Evolutionary conservation across 2,797 vertebrate genomes (phyloP).

Genomic region (Rhyacichthys aspro): DNA sequence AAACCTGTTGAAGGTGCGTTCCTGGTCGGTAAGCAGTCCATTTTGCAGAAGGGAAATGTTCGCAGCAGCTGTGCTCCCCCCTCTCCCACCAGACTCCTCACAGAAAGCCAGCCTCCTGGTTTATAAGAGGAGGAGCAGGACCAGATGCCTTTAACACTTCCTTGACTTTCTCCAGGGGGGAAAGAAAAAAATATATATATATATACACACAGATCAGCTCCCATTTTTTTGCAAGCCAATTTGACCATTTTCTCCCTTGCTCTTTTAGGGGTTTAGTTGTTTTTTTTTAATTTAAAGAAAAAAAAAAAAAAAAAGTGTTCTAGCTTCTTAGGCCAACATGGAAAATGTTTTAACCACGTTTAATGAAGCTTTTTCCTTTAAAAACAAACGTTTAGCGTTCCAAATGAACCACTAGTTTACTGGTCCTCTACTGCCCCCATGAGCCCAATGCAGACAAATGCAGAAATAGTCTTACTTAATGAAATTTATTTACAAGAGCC

Average conservation of each 20-base stretch:
- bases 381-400: too few species aligned
- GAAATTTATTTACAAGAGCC: constrained; percentile 77
- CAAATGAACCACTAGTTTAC: too few species aligned
- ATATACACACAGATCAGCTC: too few species aligned
- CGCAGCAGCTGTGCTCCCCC: constrained; percentile 42
- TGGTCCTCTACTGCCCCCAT: constrained; percentile 65
- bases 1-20: constrained; percentile 26
- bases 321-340: too few species aligned
- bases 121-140: constrained; percentile 19
- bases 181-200: not conserved
- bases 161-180: constrained; percentile 42
- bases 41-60: constrained; percentile 42
- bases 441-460: constrained; percentile 28
- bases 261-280: too few species aligned
- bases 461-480: constrained; percentile 28
- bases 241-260: too few species aligned
- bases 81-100: constrained; percentile 44
- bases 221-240: too few species aligned
- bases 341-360: too few species aligned
- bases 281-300: too few species aligned
- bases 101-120: constrained; percentile 70
- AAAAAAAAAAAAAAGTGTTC: too few species aligned
- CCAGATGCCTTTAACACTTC: constrained; percentile 24
- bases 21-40: constrained; percentile 26
- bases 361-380: too few species aligned